phyloP scores from a whole-genome alignment of 2,113 vertebrate species.

The Ursus arctos region DNA sequence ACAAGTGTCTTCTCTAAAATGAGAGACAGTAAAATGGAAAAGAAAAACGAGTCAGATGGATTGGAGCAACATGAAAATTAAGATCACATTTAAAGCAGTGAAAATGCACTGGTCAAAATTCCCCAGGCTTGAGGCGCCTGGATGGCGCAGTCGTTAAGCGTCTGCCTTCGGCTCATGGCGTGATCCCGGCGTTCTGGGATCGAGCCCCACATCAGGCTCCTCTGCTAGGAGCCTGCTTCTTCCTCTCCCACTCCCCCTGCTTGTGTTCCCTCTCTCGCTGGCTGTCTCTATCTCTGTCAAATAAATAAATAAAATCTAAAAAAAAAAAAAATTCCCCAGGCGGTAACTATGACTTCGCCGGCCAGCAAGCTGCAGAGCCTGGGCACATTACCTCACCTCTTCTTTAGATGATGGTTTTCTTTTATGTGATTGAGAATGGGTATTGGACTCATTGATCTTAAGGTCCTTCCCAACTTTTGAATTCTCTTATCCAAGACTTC shows the following conservation, averaged over 20 bases:
- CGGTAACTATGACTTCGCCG: not conserved
- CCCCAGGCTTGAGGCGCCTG: no score
- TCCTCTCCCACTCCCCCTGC: no score
- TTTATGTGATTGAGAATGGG: not conserved
- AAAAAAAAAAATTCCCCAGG: not conserved
- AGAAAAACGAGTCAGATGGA: not conserved
- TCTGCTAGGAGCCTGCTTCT: no score
- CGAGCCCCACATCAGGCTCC: no score
- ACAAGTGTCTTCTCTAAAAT: not conserved
- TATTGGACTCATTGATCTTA: not conserved
- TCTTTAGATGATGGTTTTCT: not conserved
- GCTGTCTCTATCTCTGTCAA: no score
- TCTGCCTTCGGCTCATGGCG: no score
- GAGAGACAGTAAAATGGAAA: constrained; percentile 12
- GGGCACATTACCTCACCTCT: not conserved
- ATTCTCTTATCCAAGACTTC: not conserved
- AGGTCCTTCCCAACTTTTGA: not conserved
- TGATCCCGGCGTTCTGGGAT: no score
- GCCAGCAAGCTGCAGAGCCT: not conserved
- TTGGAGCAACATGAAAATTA: constrained; percentile 7
- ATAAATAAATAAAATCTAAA: no score
- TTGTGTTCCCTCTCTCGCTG: no score
- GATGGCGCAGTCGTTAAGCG: no score
- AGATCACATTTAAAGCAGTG: not conserved
- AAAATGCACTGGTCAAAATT: not conserved